phyloP scores from a whole-genome alignment of 2,888 invertebrate genomes.

The Epirrhoe alternata region DNA sequence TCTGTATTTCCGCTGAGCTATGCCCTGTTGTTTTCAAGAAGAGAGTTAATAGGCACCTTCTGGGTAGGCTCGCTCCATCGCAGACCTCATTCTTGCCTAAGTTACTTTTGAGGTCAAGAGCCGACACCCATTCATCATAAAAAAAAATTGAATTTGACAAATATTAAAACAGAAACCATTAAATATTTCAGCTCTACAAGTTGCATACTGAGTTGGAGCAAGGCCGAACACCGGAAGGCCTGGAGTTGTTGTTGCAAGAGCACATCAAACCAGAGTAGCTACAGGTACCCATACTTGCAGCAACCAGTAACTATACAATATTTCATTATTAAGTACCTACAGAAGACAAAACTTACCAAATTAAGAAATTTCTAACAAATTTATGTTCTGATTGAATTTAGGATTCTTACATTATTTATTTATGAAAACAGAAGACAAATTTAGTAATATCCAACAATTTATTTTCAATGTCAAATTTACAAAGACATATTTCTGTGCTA shows the following conservation, averaged over 20 bases:
- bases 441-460: neutral
- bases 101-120: no score
- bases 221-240: constrained; percentile 91
- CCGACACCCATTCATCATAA: no score
- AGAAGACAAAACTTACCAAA: no score
- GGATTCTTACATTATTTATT: no score
- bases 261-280: constrained; percentile 88
- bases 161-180: neutral
- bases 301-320: neutral
- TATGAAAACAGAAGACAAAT: neutral
- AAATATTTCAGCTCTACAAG: constrained; percentile 88
- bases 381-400: no score
- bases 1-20: no score
- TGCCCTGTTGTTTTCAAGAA: no score
- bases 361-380: neutral
- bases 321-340: no score
- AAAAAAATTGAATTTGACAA: neutral
- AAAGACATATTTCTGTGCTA: neutral
- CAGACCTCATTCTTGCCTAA: no score
- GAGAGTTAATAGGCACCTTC: no score
- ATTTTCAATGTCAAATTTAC: neutral
- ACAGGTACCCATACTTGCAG: constrained; percentile 31
- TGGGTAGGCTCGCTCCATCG: no score
- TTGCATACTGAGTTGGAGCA: constrained; percentile 93
- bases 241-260: constrained; percentile 91